These are phyloP conservation scores for Scrobipalpa atriplicella DNA, from an alignment of 2,888 invertebrate genomes.

Conservation along the genomic window DNA sequence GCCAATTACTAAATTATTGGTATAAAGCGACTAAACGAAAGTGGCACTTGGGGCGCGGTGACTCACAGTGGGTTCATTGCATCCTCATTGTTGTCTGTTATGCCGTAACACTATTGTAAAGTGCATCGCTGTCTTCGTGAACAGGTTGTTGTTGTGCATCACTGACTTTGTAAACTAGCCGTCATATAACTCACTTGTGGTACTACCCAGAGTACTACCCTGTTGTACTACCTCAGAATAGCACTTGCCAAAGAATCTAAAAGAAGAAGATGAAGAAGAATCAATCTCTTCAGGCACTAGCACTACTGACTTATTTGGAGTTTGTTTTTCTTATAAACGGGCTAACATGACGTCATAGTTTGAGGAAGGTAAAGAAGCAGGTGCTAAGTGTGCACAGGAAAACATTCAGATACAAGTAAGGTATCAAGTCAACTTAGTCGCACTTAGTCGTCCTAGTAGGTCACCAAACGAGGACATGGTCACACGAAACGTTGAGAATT, in stretches of 20 bases:
- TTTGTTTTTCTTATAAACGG: too few species aligned
- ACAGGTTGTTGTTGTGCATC: slow-evolving; percentile 7
- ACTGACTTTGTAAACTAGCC: not conserved
- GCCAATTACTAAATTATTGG: slow-evolving; percentile 6
- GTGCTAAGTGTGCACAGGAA: too few species aligned
- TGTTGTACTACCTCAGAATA: too few species aligned
- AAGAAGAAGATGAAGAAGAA: too few species aligned
- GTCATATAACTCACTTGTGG: too few species aligned
- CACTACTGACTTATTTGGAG: too few species aligned
- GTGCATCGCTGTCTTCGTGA: not conserved
- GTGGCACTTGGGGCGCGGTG: not conserved
- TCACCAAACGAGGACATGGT: not conserved
- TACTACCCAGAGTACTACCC: too few species aligned
- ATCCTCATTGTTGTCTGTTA: not conserved
- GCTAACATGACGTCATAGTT: too few species aligned
- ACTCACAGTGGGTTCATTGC: slow-evolving; percentile 5
- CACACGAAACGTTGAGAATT: not conserved
- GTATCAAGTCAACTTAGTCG: slow-evolving; percentile 6
- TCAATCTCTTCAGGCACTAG: too few species aligned
- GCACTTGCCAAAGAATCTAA: too few species aligned
- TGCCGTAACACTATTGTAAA: not conserved
- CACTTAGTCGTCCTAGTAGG: not conserved
- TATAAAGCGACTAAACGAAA: not conserved
- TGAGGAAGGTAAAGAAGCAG: not conserved
- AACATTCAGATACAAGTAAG: not conserved